phyloP scores from a whole-genome alignment of 2,888 invertebrate genomes.

The Macaria liturata region DNA sequence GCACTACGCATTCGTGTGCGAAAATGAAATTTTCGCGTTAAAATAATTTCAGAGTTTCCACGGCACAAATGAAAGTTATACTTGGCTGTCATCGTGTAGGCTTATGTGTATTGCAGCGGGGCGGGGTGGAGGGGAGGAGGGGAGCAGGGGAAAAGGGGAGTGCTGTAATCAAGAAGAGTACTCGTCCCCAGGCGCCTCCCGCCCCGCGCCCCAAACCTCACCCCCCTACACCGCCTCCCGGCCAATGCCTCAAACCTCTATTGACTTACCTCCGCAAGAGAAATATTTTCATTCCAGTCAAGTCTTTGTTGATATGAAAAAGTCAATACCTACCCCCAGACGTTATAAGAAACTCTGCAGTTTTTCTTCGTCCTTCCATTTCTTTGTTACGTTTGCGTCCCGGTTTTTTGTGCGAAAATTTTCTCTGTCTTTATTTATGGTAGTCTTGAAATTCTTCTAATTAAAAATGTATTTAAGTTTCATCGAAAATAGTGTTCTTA shows the following conservation, averaged over 20 bases:
- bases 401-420: conserved; percentile 13
- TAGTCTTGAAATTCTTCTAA: no score
- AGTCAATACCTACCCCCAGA: conserved; percentile 55
- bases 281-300: conserved; percentile 64
- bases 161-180: conserved; percentile 84
- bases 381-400: conserved; percentile 14
- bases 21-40: conserved; percentile 7
- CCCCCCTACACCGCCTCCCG: conserved; percentile 55
- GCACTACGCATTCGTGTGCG: background rate
- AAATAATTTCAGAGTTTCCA: conserved; percentile 40
- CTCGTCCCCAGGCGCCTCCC: conserved; percentile 74
- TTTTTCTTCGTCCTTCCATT: conserved; percentile 23
- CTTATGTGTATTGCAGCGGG: conserved; percentile 64
- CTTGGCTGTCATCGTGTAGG: conserved; percentile 62
- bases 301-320: conserved; percentile 67
- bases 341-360: conserved; percentile 32
- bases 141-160: conserved; percentile 55
- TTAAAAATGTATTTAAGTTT: no score
- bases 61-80: conserved; percentile 51
- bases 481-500: no score
- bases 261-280: conserved; percentile 74
- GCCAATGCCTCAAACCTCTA: conserved; percentile 80
- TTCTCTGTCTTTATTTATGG: background rate
- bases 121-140: conserved; percentile 46
- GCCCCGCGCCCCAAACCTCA: conserved; percentile 24